Evolutionary conservation across 2,888 invertebrate species (phyloP).

Genomic region (Danaus chrysippus): DNA sequence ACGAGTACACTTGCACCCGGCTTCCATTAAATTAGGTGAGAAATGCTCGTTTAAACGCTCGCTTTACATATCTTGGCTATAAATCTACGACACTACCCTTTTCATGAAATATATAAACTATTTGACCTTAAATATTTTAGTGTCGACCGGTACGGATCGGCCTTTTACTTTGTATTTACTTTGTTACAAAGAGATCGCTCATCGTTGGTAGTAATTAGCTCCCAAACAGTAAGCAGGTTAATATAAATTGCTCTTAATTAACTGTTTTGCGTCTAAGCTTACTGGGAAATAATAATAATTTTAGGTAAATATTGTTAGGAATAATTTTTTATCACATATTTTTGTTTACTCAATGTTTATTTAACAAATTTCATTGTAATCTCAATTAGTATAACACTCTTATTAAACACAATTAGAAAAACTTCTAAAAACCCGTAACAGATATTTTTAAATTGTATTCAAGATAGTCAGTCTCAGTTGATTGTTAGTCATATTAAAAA

Average conservation of each 20-base stretch:
- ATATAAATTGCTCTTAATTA: conserved; percentile 71
- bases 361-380: no score
- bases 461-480: no score
- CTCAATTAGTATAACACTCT: no score
- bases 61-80: conserved; percentile 57
- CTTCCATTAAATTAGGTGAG: conserved; percentile 58
- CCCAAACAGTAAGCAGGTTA: conserved; percentile 60
- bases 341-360: no score
- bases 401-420: no score
- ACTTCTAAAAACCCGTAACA: no score
- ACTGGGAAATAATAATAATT: conserved; percentile 55
- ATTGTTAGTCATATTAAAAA: no score
- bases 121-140: conserved; percentile 3
- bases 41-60: conserved; percentile 54
- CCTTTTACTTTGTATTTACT: conserved; percentile 2
- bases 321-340: conserved; percentile 12
- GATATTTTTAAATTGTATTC: no score
- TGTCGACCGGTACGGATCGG: neutral
- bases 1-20: conserved; percentile 39
- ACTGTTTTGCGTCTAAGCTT: conserved; percentile 63
- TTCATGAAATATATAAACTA: conserved; percentile 3
- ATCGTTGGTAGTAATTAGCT: conserved; percentile 55
- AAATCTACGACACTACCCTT: conserved; percentile 42
- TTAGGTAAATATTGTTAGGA: conserved; percentile 39
- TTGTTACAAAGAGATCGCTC: conserved; percentile 47